Evolutionary conservation across 92 coral and sea anemone species (phyloP), one percentile per base, ranked within the genome.

Genomic region (Galaxea fascicularis): DNA sequence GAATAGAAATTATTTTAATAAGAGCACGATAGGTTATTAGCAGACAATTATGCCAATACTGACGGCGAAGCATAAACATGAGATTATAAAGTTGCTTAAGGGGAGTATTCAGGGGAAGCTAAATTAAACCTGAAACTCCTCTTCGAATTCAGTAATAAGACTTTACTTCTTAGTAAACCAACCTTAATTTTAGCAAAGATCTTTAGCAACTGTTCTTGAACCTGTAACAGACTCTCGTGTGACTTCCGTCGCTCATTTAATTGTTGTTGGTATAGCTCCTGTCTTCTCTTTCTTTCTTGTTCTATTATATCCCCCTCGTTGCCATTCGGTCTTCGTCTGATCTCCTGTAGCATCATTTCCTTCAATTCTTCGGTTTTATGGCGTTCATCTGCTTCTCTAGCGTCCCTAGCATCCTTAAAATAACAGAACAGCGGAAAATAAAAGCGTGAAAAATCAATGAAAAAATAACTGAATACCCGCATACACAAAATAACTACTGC

Each of bases 131-230:
- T 35, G 41, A 35, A 35, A 35, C 41, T 35, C 41, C 41, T 35
- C 41, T 35, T 35, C 29, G 29, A 63, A 5, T 63, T 63, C 0
- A 29, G 6, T 18, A 25, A 9, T 14, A 7, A 11, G 26, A 14
- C 5, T 31, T 49, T 0, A 49, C 7, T 65, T 41, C 15, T 26
- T 26, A 14, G 4, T 62, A 0, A 44, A 30, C 87, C 46, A 49
- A 92, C 99, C 99, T 96, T 94, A 26, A 96, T 88, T 76, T 91
- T 96, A 10, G 93, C 93, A 51, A 96, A 96, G 64, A 96, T 79
- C 49, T 89, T 92, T 60, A 96, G 83, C 41, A 96, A 60, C 71
- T 96, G 97, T 59, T 96, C 99, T 78, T 96, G 99, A 22, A 96
- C 99, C 51, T 94, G 90, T 13, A 94, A 82, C 58, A 96, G 79